A percentile compares a stretch with the other conserved stretches of the same genome.
Conservation (phyloP, 1,140 invertebrate species). For the Centruroides vittatus region DNA sequence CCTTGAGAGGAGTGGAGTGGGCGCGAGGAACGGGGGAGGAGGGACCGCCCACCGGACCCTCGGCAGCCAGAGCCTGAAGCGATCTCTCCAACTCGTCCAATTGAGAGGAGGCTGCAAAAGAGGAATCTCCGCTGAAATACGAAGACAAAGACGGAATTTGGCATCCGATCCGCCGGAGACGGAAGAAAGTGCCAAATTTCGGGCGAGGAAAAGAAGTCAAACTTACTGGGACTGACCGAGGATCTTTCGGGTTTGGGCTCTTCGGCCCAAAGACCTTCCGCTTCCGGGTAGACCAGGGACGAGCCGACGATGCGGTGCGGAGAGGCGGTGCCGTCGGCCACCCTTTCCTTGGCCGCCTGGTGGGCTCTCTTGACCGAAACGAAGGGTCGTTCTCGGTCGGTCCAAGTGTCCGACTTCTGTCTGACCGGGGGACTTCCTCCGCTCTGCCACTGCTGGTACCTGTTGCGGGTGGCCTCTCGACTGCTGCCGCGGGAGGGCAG, state of each 20-base stretch:
- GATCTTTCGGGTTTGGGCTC: too few relatives aligned
- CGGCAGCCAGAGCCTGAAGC: slow-evolving; percentile 9
- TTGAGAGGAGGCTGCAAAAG: neutral
- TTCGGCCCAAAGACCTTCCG: slow-evolving; percentile 5
- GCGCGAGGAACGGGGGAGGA: neutral
- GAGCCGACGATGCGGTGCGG: slow-evolving; percentile 14
- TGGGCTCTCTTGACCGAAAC: slow-evolving; percentile 47
- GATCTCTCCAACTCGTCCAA: slow-evolving; percentile 14
- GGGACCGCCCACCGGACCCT: slow-evolving; percentile 3
- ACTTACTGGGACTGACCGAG: too few relatives aligned
- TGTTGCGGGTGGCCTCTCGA: neutral
- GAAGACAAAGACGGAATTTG: too few relatives aligned
- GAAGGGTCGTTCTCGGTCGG: slow-evolving; percentile 44
- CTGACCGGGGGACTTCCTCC: slow-evolving; percentile 19
- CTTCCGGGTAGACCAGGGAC: slow-evolving; percentile 9
- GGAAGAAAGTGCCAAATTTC: too few relatives aligned
- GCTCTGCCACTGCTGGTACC: slow-evolving; percentile 25
- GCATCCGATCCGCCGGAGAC: too few relatives aligned
- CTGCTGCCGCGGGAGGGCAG: neutral
- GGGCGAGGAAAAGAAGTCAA: too few relatives aligned
- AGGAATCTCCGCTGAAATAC: too few relatives aligned
- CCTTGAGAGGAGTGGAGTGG: slow-evolving; percentile 14
- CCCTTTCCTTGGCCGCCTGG: slow-evolving; percentile 28
- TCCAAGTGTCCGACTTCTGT: slow-evolving; percentile 34
- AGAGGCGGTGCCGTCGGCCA: slow-evolving; percentile 5